Base-by-base conservation (phyloP, 2,113 vertebrate genomes). In the Mustela lutreola region DNA sequence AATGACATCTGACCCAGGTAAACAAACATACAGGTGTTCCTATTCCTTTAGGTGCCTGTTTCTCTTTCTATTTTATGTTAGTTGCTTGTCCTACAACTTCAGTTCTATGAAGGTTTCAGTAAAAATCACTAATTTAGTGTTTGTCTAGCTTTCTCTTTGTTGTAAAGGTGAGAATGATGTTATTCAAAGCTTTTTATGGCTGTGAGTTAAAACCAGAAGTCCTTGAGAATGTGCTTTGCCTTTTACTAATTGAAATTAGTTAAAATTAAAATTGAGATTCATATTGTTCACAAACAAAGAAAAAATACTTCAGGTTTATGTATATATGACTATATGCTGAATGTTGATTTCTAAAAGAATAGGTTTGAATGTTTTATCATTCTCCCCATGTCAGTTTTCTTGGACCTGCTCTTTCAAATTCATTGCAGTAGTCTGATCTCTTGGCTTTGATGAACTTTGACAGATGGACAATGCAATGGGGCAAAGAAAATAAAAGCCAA, bases 391-490 rank as follows among this genome's bases (percentile, higher is more conserved):
- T 84, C 11, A 81, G 4, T 39, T 90, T 81, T 84, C 58, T 82
- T 53, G 18, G 73, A 79, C 16, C 12, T 81, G 42, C 7, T 82
- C 76, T 93, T 92, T 92, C 14, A 95, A 62, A 89, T 94, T 65
- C 14, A 83, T 50, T 79, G 19, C 53, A 95, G 65, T 67, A 62
- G 2, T 33, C 56, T 91, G 86, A 91, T 18, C 42, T 93, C 42
- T 97, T 97, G 96, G 81, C 71, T 94, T 92, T 83, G 33, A 84
- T 81, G 45, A 96, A 96, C 45, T 92, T 75, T 94, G 84, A 94
- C 91, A 97, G 89, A 95, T 93, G 92, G 78, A 82, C 65, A 96
- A 28, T 70, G 33, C 85, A 95, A 62, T 31, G 12, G 33, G 50
- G n/a, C 42, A 81, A 96, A 86, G 19, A 58, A 91, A 97, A 92